Evolutionary conservation across 2,113 vertebrate species (phyloP).

Genomic region (Trematocara stigmaticum): DNA sequence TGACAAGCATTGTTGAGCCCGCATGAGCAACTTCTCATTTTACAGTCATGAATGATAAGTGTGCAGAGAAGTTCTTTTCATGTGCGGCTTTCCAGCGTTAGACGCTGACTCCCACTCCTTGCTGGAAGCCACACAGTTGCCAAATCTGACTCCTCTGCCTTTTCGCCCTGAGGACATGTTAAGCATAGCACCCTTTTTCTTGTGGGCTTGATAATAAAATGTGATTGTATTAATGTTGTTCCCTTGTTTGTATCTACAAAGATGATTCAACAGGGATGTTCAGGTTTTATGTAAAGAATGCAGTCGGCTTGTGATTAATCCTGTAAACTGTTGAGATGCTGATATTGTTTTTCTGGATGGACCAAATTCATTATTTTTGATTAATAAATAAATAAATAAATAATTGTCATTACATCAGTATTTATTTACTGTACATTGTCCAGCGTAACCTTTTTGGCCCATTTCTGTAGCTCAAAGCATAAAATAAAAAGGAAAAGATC

Average conservation of each 20-base stretch:
- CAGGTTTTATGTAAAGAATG: background rate
- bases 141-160: background rate
- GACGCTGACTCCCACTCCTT: background rate
- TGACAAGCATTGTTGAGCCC: background rate
- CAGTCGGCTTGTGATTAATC: background rate
- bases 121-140: constrained; percentile 10
- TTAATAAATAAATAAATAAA: background rate
- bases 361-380: constrained; percentile 5
- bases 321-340: constrained; percentile 9
- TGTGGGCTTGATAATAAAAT: background rate
- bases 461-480: constrained; percentile 24
- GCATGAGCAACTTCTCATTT: background rate
- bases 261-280: background rate
- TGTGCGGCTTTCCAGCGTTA: background rate
- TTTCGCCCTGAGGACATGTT: background rate
- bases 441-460: background rate
- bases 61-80: background rate
- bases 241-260: constrained; percentile 9
- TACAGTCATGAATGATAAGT: background rate
- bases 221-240: background rate
- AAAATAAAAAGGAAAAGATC: background rate
- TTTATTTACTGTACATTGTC: constrained; percentile 12
- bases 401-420: constrained; percentile 15
- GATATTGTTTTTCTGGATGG: background rate
- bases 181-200: background rate